A percentile compares a stretch with the other conserved stretches of the same genome.
Evolutionary conservation across 1,140 invertebrate genomes (phyloP).

Genomic region (Piezodorus guildinii): DNA sequence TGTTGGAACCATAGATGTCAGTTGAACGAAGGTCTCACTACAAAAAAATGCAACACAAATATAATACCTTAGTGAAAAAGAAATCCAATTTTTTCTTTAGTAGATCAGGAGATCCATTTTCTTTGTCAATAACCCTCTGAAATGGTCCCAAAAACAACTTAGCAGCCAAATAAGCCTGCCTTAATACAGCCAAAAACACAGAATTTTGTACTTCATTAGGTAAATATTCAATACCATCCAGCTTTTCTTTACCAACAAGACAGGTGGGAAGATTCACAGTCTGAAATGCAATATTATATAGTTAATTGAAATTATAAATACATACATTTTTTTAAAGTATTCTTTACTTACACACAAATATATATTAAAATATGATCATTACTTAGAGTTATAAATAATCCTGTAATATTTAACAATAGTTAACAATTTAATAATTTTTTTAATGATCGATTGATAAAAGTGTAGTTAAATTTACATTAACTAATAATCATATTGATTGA

Average conservation of each 20-base stretch:
- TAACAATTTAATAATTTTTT: too few relatives aligned
- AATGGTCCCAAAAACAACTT: slow-evolving; percentile 65
- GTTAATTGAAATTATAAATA: too few relatives aligned
- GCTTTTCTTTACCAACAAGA: slow-evolving; percentile 46
- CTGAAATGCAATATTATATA: slow-evolving; percentile 36
- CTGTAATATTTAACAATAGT: too few relatives aligned
- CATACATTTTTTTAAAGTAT: too few relatives aligned
- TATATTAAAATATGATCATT: too few relatives aligned
- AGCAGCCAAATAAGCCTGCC: slow-evolving; percentile 63
- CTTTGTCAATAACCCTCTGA: slow-evolving; percentile 40
- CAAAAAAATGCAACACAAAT: background rate
- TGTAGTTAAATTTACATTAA: too few relatives aligned
- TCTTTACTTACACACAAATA: too few relatives aligned
- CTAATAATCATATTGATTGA: too few relatives aligned
- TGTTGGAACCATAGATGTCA: too few relatives aligned
- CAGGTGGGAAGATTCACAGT: slow-evolving; percentile 56
- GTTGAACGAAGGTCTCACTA: background rate
- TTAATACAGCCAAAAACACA: slow-evolving; percentile 58
- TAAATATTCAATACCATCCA: slow-evolving; percentile 54
- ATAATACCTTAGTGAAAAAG: slow-evolving; percentile 52
- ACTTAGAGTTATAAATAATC: too few relatives aligned
- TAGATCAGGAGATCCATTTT: slow-evolving; percentile 37
- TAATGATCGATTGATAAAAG: too few relatives aligned
- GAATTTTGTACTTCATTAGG: slow-evolving; percentile 65
- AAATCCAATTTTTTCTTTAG: slow-evolving; percentile 51